A percentile compares a stretch with the other conserved stretches of the same genome.
These are phyloP conservation scores for Galaxias olidus DNA, from an alignment of 2,797 vertebrate species.

Conservation along the genomic window DNA sequence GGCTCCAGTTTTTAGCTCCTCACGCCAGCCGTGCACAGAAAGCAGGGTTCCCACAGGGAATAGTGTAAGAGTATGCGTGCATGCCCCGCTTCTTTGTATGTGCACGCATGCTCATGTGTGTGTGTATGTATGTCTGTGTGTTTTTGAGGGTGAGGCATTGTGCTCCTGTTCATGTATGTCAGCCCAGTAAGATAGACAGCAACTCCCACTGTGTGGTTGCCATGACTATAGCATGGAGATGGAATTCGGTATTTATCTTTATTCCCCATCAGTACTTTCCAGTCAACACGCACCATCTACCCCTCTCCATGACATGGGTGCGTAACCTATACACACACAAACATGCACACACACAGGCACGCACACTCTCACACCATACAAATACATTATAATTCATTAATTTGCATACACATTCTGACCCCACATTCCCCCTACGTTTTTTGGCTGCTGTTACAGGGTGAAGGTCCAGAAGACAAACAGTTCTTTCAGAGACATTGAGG, in stretches of 20 bases:
- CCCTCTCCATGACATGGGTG: not conserved
- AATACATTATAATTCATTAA: slow-evolving; percentile 57
- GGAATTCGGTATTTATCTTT: slow-evolving; percentile 75
- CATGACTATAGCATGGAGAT: slow-evolving; percentile 75
- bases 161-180: slow-evolving; percentile 43
- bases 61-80: slow-evolving; percentile 4
- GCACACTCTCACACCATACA: slow-evolving; percentile 29
- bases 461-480: slow-evolving; percentile 69
- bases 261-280: slow-evolving; percentile 68
- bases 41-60: slow-evolving; percentile 42
- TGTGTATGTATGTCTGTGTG: slow-evolving; percentile 28
- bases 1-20: slow-evolving; percentile 14
- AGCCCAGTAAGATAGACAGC: slow-evolving; percentile 68
- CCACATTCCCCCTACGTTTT: slow-evolving; percentile 37
- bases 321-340: slow-evolving; percentile 8
- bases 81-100: slow-evolving; percentile 24
- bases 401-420: slow-evolving; percentile 52
- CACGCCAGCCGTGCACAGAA: slow-evolving; percentile 30
- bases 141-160: slow-evolving; percentile 52
- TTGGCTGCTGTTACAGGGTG: slow-evolving; percentile 57
- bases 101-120: slow-evolving; percentile 16
- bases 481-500: slow-evolving; percentile 46
- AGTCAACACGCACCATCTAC: slow-evolving; percentile 21
- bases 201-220: slow-evolving; percentile 71
- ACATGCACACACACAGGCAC: slow-evolving; percentile 24